A percentile compares a stretch with the other conserved stretches of the same genome.
phyloP scores from a whole-genome alignment of 2,797 vertebrate genomes.

The Gymnopithys bicolor region DNA sequence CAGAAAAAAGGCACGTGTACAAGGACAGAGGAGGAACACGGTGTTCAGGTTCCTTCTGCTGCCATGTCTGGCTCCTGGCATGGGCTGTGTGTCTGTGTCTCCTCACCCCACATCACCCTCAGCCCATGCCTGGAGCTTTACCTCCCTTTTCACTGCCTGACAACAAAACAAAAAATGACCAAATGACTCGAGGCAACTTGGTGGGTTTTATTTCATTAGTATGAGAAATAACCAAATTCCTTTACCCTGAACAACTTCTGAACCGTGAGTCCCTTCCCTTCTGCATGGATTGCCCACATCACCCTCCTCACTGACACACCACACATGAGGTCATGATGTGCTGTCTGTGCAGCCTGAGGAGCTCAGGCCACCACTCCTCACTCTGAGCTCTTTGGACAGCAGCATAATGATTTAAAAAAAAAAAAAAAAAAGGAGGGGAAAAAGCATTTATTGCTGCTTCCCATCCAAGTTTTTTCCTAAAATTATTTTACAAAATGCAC shows the following conservation, averaged over 20 bases:
- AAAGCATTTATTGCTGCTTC: neutral
- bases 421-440: neutral
- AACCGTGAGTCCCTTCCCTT: rapidly evolving
- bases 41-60: neutral
- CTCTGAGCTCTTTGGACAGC: neutral
- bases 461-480: neutral
- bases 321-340: rapidly evolving
- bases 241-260: neutral
- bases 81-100: rapidly evolving
- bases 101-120: rapidly evolving
- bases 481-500: neutral
- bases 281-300: neutral
- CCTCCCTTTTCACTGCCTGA: neutral
- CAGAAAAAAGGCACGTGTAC: neutral
- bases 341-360: rapidly evolving
- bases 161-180: neutral
- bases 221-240: neutral
- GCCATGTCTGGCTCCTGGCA: neutral
- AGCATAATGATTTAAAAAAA: rapidly evolving
- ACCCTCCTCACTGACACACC: neutral
- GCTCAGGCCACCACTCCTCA: neutral
- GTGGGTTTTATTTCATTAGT: neutral
- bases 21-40: neutral
- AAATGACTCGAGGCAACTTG: neutral
- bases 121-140: neutral